Conservation (phyloP, 1,140 invertebrate genomes). For the Brachystomella parvula region DNA sequence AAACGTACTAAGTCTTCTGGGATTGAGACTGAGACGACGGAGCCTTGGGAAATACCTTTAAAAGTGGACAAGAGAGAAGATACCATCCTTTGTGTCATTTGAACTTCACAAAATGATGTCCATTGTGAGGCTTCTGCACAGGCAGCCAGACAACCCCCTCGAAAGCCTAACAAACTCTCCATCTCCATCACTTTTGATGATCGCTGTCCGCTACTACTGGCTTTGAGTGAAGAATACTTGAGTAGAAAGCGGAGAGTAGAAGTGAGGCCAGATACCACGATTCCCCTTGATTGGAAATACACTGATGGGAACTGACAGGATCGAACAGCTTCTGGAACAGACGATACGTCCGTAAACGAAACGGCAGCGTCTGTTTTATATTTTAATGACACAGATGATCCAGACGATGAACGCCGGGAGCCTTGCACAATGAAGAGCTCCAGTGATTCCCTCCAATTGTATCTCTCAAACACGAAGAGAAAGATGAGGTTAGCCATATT, state of each 20-base stretch:
- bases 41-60: not conserved
- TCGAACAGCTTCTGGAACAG: not conserved
- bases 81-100: conserved; percentile 46
- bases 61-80: not conserved
- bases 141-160: conserved; percentile 64
- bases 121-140: conserved; percentile 78
- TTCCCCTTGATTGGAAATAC: conserved; percentile 37
- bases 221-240: conserved; percentile 22
- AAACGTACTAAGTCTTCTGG: conserved; percentile 61
- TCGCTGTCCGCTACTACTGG: conserved; percentile 47
- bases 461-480: conserved; percentile 21
- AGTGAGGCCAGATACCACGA: conserved; percentile 41
- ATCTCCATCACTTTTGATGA: conserved; percentile 56
- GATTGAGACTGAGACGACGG: conserved; percentile 39
- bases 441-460: conserved; percentile 7
- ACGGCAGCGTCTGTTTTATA: conserved; percentile 13
- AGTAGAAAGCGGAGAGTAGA: conserved; percentile 49
- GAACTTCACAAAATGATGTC: conserved; percentile 87
- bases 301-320: conserved; percentile 18
- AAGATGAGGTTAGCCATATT: conserved; percentile 25
- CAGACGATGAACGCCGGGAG: not conserved
- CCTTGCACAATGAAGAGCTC: conserved; percentile 4
- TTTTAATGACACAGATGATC: not conserved
- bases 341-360: not conserved
- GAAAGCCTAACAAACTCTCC: conserved; percentile 60